Conservation (phyloP, 2,888 invertebrate genomes). For the Platycheirus rosarum region DNA sequence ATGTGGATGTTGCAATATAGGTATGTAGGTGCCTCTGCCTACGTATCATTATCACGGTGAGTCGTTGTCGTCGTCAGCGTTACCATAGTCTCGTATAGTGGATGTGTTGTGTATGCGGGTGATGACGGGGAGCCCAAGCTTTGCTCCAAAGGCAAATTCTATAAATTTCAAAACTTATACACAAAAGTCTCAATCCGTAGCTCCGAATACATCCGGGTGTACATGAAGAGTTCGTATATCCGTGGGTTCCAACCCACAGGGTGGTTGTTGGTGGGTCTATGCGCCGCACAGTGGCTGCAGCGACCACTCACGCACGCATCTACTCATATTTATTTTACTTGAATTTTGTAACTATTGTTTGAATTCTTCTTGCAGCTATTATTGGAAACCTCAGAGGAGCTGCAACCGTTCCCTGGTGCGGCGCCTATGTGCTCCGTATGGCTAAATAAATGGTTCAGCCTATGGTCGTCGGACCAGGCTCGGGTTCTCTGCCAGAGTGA, state of each 20-base stretch:
- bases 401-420: slow-evolving; percentile 44
- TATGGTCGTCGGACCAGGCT: slow-evolving; percentile 11
- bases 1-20: slow-evolving; percentile 51
- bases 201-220: slow-evolving; percentile 21
- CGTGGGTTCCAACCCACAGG: background rate
- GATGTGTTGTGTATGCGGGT: slow-evolving; percentile 32
- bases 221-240: slow-evolving; percentile 12
- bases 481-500: slow-evolving; percentile 39
- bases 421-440: slow-evolving; percentile 44
- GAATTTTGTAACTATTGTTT: slow-evolving; percentile 74
- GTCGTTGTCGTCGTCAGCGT: slow-evolving; percentile 15
- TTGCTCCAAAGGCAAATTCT: slow-evolving; percentile 68
- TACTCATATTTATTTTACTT: slow-evolving; percentile 74
- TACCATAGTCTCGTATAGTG: slow-evolving; percentile 24
- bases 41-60: slow-evolving; percentile 32
- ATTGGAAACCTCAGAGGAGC: slow-evolving; percentile 74
- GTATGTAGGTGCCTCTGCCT: slow-evolving; percentile 6
- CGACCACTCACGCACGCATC: slow-evolving; percentile 71
- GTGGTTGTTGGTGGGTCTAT: slow-evolving; percentile 23
- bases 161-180: slow-evolving; percentile 74
- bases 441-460: slow-evolving; percentile 60
- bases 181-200: slow-evolving; percentile 72
- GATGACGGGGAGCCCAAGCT: slow-evolving; percentile 41
- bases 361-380: slow-evolving; percentile 74
- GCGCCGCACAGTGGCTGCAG: slow-evolving; percentile 46